These are phyloP conservation scores for Leptocoma aspasia DNA, from an alignment of 2,113 vertebrate genomes.

Conservation along the genomic window DNA sequence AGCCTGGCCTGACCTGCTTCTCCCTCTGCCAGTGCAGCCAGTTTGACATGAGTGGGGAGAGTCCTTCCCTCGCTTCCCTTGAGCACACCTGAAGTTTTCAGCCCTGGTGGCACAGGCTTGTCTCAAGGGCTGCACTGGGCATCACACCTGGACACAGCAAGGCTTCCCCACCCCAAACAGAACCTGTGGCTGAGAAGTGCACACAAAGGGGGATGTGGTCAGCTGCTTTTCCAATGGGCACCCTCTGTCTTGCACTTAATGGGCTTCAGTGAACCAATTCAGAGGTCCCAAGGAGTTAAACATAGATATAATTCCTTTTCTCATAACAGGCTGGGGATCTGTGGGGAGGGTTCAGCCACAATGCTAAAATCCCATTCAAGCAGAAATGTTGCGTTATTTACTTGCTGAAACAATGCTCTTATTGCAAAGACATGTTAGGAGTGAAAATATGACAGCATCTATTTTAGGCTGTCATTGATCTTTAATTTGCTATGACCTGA, in stretches of 20 bases:
- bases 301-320: not conserved
- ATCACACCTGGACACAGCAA: rapidly evolving
- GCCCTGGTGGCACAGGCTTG: not conserved
- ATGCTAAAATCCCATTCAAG: conserved; percentile 9
- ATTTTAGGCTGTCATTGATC: conserved; percentile 67
- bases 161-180: not conserved
- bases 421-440: conserved; percentile 46
- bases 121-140: not conserved
- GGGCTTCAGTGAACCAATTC: not conserved
- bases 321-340: not conserved
- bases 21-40: not conserved
- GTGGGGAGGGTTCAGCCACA: not conserved
- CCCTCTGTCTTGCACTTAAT: not conserved
- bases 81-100: not conserved
- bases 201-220: not conserved
- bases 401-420: conserved; percentile 62
- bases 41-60: not conserved
- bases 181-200: rapidly evolving
- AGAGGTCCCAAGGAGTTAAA: not conserved
- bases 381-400: conserved; percentile 56
- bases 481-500: conserved; percentile 67
- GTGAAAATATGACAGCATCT: conserved; percentile 55
- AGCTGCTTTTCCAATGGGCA: not conserved
- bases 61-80: not conserved
- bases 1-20: not conserved